Evolutionary conservation across 2,113 vertebrate species (phyloP).

Genomic region (Dipodomys spectabilis): DNA sequence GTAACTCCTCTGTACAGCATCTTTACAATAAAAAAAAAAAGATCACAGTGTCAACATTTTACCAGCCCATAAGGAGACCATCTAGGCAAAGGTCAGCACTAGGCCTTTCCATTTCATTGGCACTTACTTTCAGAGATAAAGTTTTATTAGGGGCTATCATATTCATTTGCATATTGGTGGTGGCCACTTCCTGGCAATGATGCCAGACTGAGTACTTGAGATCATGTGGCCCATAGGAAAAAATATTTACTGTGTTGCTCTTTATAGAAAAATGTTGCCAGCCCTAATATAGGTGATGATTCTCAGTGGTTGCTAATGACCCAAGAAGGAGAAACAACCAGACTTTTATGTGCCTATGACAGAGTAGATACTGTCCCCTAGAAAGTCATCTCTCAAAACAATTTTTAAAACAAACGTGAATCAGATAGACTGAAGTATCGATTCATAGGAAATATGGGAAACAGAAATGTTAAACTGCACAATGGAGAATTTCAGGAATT

Average conservation of each 20-base stretch:
- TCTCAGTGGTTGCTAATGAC: neutral
- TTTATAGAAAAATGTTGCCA: neutral
- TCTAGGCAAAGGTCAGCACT: neutral
- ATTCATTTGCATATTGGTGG: neutral
- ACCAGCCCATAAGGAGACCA: neutral
- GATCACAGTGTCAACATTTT: neutral
- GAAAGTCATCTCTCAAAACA: neutral
- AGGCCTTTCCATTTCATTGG: neutral
- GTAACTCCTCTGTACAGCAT: too few species aligned
- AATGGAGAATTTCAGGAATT: neutral
- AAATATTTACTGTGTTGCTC: neutral
- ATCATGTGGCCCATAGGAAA: neutral
- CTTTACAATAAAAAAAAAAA: too few species aligned
- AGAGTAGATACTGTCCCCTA: neutral
- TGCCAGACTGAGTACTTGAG: neutral
- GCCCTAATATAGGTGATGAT: neutral
- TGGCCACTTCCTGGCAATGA: neutral
- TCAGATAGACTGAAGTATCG: neutral
- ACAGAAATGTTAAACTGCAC: neutral
- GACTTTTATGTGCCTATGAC: neutral
- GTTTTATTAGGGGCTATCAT: neutral
- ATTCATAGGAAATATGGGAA: neutral
- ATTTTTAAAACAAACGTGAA: neutral
- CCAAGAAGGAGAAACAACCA: neutral
- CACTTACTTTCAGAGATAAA: slow-evolving; percentile 20